Evolutionary conservation across 2,888 invertebrate genomes (phyloP).

Genomic region (Sphaerophoria rueppellii): DNA sequence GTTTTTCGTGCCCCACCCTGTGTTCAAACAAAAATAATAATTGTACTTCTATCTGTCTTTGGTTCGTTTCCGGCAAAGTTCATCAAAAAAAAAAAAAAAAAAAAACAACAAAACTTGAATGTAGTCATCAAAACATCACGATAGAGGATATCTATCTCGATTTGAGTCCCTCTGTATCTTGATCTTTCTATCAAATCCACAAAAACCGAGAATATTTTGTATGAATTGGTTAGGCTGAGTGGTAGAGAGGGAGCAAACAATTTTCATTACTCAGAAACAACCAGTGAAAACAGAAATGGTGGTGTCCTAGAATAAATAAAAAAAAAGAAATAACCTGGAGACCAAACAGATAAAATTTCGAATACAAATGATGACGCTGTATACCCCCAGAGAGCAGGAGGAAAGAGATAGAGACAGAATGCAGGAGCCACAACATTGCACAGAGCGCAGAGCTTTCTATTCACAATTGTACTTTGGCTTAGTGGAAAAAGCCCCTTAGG

Average conservation of each 20-base stretch:
- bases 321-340: conserved; percentile 23
- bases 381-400: neutral
- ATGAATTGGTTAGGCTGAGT: neutral
- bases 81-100: conserved; percentile 13
- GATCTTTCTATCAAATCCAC: neutral
- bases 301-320: conserved; percentile 29
- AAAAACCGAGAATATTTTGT: neutral
- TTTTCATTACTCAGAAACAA: conserved; percentile 62
- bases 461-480: conserved; percentile 61
- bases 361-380: conserved; percentile 51
- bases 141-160: neutral
- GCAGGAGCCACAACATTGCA: conserved; percentile 32
- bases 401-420: neutral
- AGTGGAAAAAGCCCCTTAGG: conserved; percentile 62
- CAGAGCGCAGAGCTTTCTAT: conserved; percentile 29
- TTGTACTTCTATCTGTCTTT: conserved; percentile 24
- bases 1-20: conserved; percentile 12
- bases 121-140: conserved; percentile 34
- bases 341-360: conserved; percentile 44
- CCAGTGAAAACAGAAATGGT: conserved; percentile 39
- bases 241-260: conserved; percentile 5
- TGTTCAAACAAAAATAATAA: conserved; percentile 21
- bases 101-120: conserved; percentile 16
- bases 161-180: neutral
- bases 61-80: conserved; percentile 35